Evolutionary conservation across 2,888 invertebrate species (phyloP).

Genomic region (Pterostichus madidus): DNA sequence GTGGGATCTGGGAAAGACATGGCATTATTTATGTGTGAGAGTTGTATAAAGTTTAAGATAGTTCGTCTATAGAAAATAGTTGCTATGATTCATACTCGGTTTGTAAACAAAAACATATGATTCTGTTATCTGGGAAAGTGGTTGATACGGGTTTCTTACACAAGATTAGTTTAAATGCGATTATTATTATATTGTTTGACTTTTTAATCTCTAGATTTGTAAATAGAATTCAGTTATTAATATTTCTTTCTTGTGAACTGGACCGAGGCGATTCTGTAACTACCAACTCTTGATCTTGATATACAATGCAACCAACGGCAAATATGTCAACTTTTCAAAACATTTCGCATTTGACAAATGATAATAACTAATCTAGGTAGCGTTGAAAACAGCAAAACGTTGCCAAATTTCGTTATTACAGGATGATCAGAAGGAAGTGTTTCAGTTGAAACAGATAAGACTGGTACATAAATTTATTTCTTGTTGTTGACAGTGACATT

Average conservation of each 20-base stretch:
- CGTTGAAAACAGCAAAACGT: neutral
- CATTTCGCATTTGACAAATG: too few species aligned
- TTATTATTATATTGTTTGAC: neutral
- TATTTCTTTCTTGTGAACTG: neutral
- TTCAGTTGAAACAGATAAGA: too few species aligned
- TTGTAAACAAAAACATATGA: constrained; percentile 28
- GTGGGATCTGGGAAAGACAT: neutral
- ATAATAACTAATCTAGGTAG: too few species aligned
- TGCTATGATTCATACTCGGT: neutral
- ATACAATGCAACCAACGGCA: too few species aligned
- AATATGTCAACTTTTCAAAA: too few species aligned
- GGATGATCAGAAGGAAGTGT: too few species aligned
- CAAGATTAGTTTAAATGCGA: neutral
- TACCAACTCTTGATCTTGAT: too few species aligned
- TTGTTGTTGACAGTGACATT: too few species aligned
- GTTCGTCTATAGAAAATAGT: neutral
- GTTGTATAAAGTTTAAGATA: neutral
- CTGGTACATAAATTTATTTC: too few species aligned
- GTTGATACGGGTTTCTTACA: neutral
- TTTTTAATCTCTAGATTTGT: neutral
- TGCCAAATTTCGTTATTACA: neutral
- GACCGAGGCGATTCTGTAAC: too few species aligned
- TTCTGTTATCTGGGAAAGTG: constrained; percentile 15
- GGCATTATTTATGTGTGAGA: constrained; percentile 20
- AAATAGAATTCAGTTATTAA: neutral